Evolutionary conservation across 2,797 vertebrate genomes (phyloP), one percentile per base, ranked within the genome.

Genomic region (Hoplostethus atlanticus): DNA sequence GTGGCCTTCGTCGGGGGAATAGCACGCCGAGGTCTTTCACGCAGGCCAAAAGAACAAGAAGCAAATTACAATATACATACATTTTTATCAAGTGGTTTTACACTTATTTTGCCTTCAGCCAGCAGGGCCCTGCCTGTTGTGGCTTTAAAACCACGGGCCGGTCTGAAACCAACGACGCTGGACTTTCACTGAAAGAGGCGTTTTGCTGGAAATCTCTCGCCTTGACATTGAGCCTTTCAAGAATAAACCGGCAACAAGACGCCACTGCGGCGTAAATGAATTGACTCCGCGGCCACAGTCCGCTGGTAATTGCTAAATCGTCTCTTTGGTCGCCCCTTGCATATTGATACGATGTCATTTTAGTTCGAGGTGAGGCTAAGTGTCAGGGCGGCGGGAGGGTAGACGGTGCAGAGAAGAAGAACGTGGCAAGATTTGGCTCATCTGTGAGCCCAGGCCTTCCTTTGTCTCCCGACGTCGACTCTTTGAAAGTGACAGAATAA

Each of bases 401-500:
- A 80, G 79, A 73, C 76, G 70, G 73, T 62, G 76, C 79, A 76
- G 57, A 66, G 82, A 87, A 28, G 77, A 76, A 73, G 82, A 72
- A 83, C 64, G 81, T 89, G 91, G 90, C 90, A 84, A 83, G 92
- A 92, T 90, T 87, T 88, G 88, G 86, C 87, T 95, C 93, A 95
- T 94, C 92, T 91, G 87, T 65, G 84, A 77, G 89, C 90, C 93
- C 92, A 93, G 91, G 89, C 91, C 86, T 84, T 87, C 80, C 80
- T 87, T 90, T 87, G 86, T 90, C 84, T 84, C 76, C 84, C 87
- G 87, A 87, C 52, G 71, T 87, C 78, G 79, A 86, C 90, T 91
- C 93, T 92, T 93, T 92, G 89, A 94, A 90, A 90, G 89, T 93
- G 93, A 94, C 93, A 87, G 90, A 93, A 93, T 93, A 92, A 94